Percentiles rank a stretch among this genome's conserved stretches.
Evolutionary conservation across 2,888 invertebrate genomes (phyloP).

Genomic region (Nomada ferruginata): DNA sequence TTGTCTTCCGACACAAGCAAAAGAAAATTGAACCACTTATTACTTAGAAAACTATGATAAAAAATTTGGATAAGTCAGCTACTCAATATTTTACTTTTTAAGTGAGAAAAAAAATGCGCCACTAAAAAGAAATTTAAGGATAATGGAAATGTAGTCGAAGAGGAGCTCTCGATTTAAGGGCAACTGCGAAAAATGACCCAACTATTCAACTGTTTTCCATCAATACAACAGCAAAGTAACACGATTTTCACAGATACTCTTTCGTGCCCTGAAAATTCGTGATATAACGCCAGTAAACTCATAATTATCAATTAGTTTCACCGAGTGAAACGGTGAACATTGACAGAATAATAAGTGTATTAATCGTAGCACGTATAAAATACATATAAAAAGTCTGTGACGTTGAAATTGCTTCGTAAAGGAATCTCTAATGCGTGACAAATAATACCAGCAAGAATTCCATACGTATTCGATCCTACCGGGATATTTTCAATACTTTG

Average conservation of each 20-base stretch:
- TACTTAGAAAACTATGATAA: background rate
- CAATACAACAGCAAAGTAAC: slow-evolving; percentile 43
- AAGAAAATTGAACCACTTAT: too few relatives aligned
- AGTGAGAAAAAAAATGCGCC: background rate
- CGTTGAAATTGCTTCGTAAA: background rate
- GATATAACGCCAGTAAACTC: slow-evolving; percentile 29
- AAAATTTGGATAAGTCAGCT: background rate
- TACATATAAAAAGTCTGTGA: background rate
- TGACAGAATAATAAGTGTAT: background rate
- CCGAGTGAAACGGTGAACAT: background rate
- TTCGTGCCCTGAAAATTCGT: slow-evolving; percentile 35
- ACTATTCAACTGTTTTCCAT: slow-evolving; percentile 39
- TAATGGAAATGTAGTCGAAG: slow-evolving; percentile 20
- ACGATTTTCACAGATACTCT: slow-evolving; percentile 53
- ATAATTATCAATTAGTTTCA: background rate
- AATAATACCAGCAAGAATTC: slow-evolving; percentile 8
- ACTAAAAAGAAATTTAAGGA: slow-evolving; percentile 10
- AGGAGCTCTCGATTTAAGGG: too few relatives aligned
- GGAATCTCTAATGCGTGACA: background rate
- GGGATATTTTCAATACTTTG: slow-evolving; percentile 33
- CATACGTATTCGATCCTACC: background rate
- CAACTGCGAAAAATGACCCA: slow-evolving; percentile 53
- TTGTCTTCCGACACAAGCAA: background rate
- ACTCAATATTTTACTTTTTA: background rate
- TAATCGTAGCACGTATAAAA: background rate